Evolutionary conservation across 2,113 vertebrate species (phyloP).

Genomic region (Lepus americanus): DNA sequence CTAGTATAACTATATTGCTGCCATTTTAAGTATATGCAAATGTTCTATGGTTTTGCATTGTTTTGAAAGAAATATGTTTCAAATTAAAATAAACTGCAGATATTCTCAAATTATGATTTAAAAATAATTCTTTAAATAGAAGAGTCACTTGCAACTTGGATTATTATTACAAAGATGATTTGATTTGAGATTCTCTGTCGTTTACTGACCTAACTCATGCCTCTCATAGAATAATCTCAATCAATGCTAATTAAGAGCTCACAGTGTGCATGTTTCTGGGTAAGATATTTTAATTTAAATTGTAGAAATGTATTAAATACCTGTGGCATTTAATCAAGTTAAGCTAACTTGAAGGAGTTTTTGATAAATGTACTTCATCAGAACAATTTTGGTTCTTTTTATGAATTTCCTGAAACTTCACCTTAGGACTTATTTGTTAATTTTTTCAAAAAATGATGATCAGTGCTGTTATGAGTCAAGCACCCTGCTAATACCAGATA

Average conservation of each 20-base stretch:
- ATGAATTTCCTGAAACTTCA: constrained; percentile 64
- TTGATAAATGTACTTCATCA: constrained; percentile 70
- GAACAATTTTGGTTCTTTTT: constrained; percentile 63
- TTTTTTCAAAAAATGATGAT: constrained; percentile 26
- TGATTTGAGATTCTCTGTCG: constrained; percentile 79
- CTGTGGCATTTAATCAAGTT: constrained; percentile 55
- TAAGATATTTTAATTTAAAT: constrained; percentile 78
- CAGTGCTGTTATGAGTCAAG: constrained; percentile 14
- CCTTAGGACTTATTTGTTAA: constrained; percentile 38
- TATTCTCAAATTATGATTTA: constrained; percentile 54
- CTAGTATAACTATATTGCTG: neutral
- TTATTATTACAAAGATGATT: constrained; percentile 73
- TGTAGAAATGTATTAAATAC: constrained; percentile 76
- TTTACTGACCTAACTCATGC: constrained; percentile 50
- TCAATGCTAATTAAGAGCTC: constrained; percentile 73
- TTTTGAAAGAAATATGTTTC: neutral
- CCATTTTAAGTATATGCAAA: neutral
- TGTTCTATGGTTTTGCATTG: neutral
- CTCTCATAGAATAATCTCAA: constrained; percentile 70
- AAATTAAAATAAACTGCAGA: neutral
- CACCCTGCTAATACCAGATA: neutral
- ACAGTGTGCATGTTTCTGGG: constrained; percentile 55
- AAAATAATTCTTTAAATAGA: neutral
- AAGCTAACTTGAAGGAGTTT: constrained; percentile 68
- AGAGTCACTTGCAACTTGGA: neutral